Evolutionary conservation across 2,888 invertebrate genomes (phyloP), one percentile per base, ranked within the genome.

Genomic region (Drosophila phalerata): DNA sequence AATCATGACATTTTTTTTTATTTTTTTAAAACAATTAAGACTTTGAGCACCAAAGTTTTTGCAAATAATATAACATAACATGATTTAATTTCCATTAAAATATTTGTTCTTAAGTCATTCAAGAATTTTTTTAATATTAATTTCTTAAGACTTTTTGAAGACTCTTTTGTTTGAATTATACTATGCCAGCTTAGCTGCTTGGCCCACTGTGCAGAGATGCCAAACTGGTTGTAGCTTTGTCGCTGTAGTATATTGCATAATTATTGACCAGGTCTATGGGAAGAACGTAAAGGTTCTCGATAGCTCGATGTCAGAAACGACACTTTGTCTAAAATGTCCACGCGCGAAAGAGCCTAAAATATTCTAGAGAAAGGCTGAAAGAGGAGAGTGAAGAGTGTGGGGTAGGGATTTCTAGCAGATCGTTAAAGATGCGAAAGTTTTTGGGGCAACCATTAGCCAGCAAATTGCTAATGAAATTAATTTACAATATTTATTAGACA

Each of bases 141-240:
- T n/a, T n/a, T n/a, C n/a, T n/a, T n/a, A n/a, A n/a, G n/a, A n/a
- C n/a, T n/a, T n/a, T 3, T 6, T 28, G 28, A 28, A 28, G 28
- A 5, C 28, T 28, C 6, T 6, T 28, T 28, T 1, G 5, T 6
- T 30, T 30, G 8, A 30, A 30, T 9, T 30, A 9, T 9, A 30
- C 28, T 0, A 30, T 30, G 37, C 13, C n/a, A 34, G 5, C 37
- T 37, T 6, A n/a, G 13, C 0, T 6, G n/a, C 2, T 37, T 37
- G n/a, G 2, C n/a, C 6, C 37, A 37, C 37, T 37, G 37, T n/a
- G 37, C 82, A 83, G 67, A 85, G 61, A 49, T 69, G 74, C 61
- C 82, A 82, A 89, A 89, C 84, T 87, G 89, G 84, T 89, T 84
- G 87, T 55, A 52, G 57, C 48, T 69, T 47, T 69, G 64, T 69